A percentile compares a stretch with the other conserved stretches of the same genome.
Conservation (phyloP, 1,140 invertebrate species). For the Piezodorus guildinii region DNA sequence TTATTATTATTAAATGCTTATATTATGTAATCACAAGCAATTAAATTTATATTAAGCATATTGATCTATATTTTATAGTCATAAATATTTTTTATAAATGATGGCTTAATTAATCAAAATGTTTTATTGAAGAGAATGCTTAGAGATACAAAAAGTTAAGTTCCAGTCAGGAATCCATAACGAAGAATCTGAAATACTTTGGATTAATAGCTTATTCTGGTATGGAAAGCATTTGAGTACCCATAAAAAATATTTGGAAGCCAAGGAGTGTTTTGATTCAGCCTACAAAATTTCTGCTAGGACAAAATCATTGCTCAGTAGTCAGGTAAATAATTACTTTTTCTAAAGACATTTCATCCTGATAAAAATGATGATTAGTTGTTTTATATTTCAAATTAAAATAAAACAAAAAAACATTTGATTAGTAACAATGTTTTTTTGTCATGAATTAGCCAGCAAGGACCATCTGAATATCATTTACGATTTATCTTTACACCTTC, state of each 20-base stretch:
- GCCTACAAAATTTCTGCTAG: conserved; percentile 11
- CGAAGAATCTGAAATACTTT: conserved; percentile 10
- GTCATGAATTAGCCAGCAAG: too few relatives aligned
- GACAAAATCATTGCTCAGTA: conserved; percentile 8
- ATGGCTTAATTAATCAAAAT: too few relatives aligned
- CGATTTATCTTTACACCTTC: too few relatives aligned
- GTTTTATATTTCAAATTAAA: not conserved
- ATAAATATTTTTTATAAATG: too few relatives aligned
- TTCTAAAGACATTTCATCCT: not conserved
- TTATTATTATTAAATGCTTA: too few relatives aligned
- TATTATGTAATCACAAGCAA: too few relatives aligned
- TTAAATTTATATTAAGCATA: too few relatives aligned
- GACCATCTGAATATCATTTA: too few relatives aligned
- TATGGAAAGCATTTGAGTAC: conserved; percentile 17
- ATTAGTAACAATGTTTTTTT: too few relatives aligned
- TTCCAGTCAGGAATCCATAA: not conserved
- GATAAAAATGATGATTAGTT: not conserved
- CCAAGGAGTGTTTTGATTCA: conserved; percentile 18
- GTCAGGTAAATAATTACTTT: not conserved
- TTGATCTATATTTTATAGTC: too few relatives aligned
- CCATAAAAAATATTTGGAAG: conserved; percentile 19
- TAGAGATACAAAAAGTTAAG: conserved; percentile 19
- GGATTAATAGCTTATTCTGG: conserved; percentile 21
- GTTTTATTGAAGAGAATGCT: conserved; percentile 15
- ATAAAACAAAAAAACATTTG: too few relatives aligned